Percentiles rank a stretch among this genome's conserved stretches.
Evolutionary conservation across 2,797 vertebrate species (phyloP).

Genomic region (Macropus fuliginosus): DNA sequence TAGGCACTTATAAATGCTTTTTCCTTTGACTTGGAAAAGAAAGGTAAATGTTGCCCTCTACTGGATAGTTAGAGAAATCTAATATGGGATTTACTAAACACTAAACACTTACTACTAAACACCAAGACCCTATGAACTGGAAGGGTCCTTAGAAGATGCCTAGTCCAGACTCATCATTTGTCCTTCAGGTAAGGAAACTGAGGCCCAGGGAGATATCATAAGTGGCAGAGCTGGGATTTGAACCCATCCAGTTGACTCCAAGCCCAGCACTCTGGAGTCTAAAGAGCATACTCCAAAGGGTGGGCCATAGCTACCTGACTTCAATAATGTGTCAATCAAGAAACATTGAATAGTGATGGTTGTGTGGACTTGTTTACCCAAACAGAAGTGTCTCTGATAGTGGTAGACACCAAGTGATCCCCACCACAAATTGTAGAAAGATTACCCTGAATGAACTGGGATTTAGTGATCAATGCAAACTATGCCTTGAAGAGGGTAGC

Average conservation of each 20-base stretch:
- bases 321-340: neutral
- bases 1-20: neutral
- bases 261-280: neutral
- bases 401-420: neutral
- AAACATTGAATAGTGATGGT: neutral
- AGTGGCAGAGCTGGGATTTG: neutral
- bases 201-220: neutral
- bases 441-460: neutral
- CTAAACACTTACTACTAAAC: neutral
- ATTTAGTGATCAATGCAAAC: neutral
- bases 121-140: neutral
- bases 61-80: conserved; percentile 23
- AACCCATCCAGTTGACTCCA: neutral
- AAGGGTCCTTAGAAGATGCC: neutral
- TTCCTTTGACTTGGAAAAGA: neutral
- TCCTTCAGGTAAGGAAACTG: neutral
- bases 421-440: neutral
- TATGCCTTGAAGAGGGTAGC: neutral
- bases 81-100: neutral
- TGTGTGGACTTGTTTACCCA: neutral
- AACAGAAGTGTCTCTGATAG: neutral
- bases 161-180: neutral
- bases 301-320: neutral
- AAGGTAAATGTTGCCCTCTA: conserved; percentile 66
- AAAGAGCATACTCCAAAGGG: neutral